Evolutionary conservation across 2,888 invertebrate species (phyloP).

Genomic region (Psylliodes chrysocephalus): DNA sequence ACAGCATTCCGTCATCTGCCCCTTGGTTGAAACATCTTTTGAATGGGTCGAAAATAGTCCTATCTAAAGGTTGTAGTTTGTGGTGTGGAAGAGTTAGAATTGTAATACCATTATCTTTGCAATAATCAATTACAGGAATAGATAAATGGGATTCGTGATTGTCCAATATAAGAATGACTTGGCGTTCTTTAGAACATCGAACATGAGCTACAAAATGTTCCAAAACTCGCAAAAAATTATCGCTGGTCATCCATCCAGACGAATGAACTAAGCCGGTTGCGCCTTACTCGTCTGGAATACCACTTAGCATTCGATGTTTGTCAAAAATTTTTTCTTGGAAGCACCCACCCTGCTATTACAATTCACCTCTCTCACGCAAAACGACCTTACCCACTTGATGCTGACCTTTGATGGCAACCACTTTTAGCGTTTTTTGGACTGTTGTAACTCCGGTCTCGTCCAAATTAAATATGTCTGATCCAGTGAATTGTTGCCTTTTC

Average conservation of each 20-base stretch:
- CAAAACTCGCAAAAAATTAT: constrained; percentile 36
- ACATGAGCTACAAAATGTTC: constrained; percentile 22
- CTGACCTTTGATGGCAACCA: background rate
- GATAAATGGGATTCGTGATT: too few species aligned
- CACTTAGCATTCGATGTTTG: too few species aligned
- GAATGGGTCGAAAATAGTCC: too few species aligned
- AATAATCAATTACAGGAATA: constrained; percentile 41
- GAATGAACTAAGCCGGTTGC: too few species aligned
- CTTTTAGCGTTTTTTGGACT: constrained; percentile 29
- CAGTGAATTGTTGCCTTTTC: constrained; percentile 45
- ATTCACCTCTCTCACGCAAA: constrained; percentile 37
- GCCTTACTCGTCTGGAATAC: too few species aligned
- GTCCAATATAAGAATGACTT: too few species aligned
- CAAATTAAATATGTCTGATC: constrained; percentile 33
- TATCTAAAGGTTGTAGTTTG: constrained; percentile 51
- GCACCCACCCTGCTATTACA: constrained; percentile 34
- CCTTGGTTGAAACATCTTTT: constrained; percentile 30
- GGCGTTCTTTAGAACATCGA: constrained; percentile 43
- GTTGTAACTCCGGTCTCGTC: too few species aligned
- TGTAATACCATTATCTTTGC: constrained; percentile 51
- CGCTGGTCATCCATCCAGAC: constrained; percentile 50
- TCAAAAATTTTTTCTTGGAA: too few species aligned
- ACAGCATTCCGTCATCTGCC: constrained; percentile 14
- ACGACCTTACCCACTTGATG: constrained; percentile 31
- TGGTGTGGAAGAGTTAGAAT: constrained; percentile 49